Evolutionary conservation across 1,140 invertebrate species (phyloP), one percentile per base, ranked within the genome.

Genomic region (Plutomurus gul): DNA sequence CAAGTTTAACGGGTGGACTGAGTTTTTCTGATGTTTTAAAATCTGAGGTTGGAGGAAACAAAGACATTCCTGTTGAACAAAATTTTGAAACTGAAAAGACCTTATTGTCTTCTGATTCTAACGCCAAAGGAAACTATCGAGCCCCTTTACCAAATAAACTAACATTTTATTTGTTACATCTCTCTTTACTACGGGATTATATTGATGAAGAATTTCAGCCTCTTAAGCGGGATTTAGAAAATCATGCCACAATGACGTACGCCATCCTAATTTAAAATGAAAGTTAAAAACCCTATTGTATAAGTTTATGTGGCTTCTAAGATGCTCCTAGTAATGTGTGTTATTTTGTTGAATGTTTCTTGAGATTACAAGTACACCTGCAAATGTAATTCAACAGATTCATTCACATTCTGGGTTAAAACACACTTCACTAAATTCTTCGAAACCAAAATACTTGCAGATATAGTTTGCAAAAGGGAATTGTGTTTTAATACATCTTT

Each of bases 101-200:
- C 25, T 72, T 2, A 43, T 18, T 27, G 0, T 60, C 37, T 18
- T 11, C 22, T 46, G 72, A 70, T 39, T 16, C 75, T 0, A 18
- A 13, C 43, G 20, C 20, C 27, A 46, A 49, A 25, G 70, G 70
- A 3, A 47, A 47, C 11, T 83, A 80, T 84, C 84, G 84, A 79
- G 85, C 86, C 20, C 85, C 85, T 11, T 91, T 91, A 7, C 92
- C 95, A 0, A 95, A 97, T 85, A 92, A 97, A 84, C 97, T 93
- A 0, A 96, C 93, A 18, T 99, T 99, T 88, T 96, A 93, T 87
- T 88, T 99, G 1, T 88, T 99, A 27, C 96, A 99, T 87, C 87
- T 99, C 78, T 96, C 95, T 0, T 86, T 99, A 46, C 88, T 99
- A 85, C 90, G 96, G 82, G 95, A 98, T 84, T 99, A 99, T 87